Percentiles rank a stretch among this genome's conserved stretches.
These are phyloP conservation scores for Pocillopora meandrina DNA, from an alignment of 92 coral and sea anemone species.

Conservation along the genomic window DNA sequence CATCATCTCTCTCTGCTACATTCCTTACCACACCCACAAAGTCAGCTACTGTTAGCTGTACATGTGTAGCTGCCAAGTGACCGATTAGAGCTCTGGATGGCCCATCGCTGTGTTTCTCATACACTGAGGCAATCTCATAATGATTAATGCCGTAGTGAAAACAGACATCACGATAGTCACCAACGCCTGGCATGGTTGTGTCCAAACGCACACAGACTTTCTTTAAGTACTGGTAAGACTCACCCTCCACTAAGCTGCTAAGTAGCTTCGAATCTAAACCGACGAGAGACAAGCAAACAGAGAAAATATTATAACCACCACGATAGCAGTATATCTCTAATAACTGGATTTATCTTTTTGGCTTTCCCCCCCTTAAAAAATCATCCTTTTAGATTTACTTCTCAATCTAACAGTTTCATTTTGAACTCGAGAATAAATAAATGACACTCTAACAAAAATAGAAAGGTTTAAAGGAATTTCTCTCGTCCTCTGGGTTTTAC, in stretches of 20 bases:
- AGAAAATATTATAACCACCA: too few species aligned
- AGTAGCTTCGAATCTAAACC: conserved; percentile 1
- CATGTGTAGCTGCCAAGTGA: neutral
- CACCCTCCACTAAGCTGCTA: neutral
- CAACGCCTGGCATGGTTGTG: neutral
- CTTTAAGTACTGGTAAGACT: neutral
- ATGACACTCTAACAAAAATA: too few species aligned
- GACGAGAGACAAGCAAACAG: neutral
- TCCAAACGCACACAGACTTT: conserved; percentile 8
- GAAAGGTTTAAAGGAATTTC: too few species aligned
- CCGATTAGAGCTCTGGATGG: conserved; percentile 23
- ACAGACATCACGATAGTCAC: neutral
- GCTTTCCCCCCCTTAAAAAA: too few species aligned
- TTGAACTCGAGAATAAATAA: too few species aligned
- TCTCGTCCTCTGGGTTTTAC: too few species aligned
- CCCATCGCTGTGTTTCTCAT: conserved; percentile 1
- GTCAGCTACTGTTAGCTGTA: conserved; percentile 38
- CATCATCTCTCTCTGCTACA: conserved; percentile 28
- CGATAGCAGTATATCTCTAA: too few species aligned
- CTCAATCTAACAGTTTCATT: too few species aligned
- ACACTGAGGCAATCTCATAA: neutral
- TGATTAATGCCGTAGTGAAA: neutral
- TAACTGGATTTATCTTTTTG: too few species aligned
- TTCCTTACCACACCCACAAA: conserved; percentile 18
- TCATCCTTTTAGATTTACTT: too few species aligned